These are phyloP conservation scores for Platycercus adscitus DNA, from an alignment of 2,113 vertebrate species.

Conservation along the genomic window DNA sequence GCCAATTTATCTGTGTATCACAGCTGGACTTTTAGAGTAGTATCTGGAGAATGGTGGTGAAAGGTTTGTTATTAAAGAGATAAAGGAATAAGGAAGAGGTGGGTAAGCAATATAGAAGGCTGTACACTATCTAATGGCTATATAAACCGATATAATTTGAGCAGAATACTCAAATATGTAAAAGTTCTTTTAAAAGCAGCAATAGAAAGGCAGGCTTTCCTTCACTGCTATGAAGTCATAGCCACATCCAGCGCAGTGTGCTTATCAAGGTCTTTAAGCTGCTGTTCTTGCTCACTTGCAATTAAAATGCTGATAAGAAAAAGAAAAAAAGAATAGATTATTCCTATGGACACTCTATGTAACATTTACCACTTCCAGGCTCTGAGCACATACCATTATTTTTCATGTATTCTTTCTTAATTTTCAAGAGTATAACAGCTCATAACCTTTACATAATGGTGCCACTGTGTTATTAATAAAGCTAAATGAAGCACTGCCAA, in stretches of 20 bases:
- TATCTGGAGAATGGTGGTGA: background rate
- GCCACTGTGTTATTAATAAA: conserved; percentile 43
- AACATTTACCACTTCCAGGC: background rate
- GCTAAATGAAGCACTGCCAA: conserved; percentile 40
- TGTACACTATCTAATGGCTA: background rate
- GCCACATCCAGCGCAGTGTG: background rate
- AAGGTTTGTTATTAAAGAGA: background rate
- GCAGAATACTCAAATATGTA: background rate
- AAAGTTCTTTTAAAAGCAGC: background rate
- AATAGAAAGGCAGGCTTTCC: background rate
- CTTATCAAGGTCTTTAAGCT: background rate
- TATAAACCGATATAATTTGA: background rate
- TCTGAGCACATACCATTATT: background rate
- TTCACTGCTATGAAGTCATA: background rate
- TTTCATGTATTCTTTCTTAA: conserved; percentile 21
- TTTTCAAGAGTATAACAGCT: conserved; percentile 15
- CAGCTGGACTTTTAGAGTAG: background rate
- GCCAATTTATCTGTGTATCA: background rate
- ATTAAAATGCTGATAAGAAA: background rate
- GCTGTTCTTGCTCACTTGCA: conserved; percentile 1
- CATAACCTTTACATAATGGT: conserved; percentile 39
- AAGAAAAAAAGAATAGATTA: background rate
- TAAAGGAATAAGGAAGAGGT: background rate
- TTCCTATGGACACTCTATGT: conserved; percentile 5
- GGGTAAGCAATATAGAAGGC: background rate